Conservation (phyloP, 2,888 invertebrate species). For the Noctua janthina region DNA sequence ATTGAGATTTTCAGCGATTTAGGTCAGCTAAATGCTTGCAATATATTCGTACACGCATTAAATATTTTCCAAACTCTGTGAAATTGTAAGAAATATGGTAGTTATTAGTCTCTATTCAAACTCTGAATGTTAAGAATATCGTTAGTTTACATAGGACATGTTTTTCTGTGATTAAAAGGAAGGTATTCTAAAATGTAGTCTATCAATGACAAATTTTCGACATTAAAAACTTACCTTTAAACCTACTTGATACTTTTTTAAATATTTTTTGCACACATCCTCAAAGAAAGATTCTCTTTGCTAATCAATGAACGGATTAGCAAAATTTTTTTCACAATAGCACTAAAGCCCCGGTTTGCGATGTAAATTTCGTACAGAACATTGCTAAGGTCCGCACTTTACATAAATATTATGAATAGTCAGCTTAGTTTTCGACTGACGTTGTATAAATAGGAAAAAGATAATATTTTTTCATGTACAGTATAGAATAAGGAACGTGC, state of each 20-base stretch:
- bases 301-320: neutral
- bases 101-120: neutral
- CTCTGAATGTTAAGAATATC: neutral
- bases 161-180: neutral
- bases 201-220: neutral
- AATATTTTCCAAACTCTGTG: slow-evolving; percentile 31
- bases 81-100: neutral
- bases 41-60: slow-evolving; percentile 14
- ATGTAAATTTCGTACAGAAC: slow-evolving; percentile 64
- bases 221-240: neutral
- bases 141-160: neutral
- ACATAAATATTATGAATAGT: slow-evolving; percentile 34
- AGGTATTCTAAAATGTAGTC: neutral
- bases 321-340: slow-evolving; percentile 14
- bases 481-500: slow-evolving; percentile 68
- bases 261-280: neutral
- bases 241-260: neutral
- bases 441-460: slow-evolving; percentile 69
- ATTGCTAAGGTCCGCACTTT: slow-evolving; percentile 8
- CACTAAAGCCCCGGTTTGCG: neutral
- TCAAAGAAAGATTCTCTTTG: neutral
- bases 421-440: slow-evolving; percentile 72
- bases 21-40: slow-evolving; percentile 32
- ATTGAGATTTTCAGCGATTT: slow-evolving; percentile 17
- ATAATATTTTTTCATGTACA: slow-evolving; percentile 79